Base-by-base conservation (phyloP, 2,888 invertebrate species). In the Xanthia icteritia region DNA sequence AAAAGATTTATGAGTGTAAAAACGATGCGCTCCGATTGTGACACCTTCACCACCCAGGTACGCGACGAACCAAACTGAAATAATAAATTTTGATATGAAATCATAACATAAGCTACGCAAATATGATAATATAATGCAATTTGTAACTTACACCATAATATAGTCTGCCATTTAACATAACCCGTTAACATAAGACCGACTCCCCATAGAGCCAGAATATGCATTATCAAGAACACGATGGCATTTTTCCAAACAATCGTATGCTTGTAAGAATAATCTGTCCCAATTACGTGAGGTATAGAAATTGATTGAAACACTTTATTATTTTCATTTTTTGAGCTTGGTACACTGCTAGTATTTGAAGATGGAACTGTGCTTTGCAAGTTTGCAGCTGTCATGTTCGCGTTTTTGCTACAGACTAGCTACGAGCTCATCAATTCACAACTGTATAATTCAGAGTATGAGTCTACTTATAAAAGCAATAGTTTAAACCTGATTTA, bases 21-120 rank as follows among this genome's bases (percentile, higher is more conserved):
- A 94, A 82, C 99, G 95, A 92, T 99, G 99, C 0, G 98, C 98
- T 23, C 99, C 99, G 71, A 98, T 97, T 8, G 98, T 98, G 1
- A 98, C 97, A 20, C 98, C 98, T 91, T 97, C 95, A 13, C 97
- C 94, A 45, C 94, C 91, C 0, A 91, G 60, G 6, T 76, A 73
- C 0, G 8, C 27, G 1, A 89, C 15, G 2, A 79, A 67, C 0
- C 82, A 0, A 17, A 2, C 92, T 92, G 82, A 45, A 90, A 88
- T 36, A n/a, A 63, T 48, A 82, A 36, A 45, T 2, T n/a, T 8
- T 13, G 11, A 58, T 73, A 70, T 81, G 72, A 42, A 74, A 42
- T 31, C 4, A 27, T 2, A 58, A 2, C 4, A 27, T 2, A 58
- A 2, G 42, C 15, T 15, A 11, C 1, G 3, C 51, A 23, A 17